Conservation (phyloP, 2,797 vertebrate species). For the Philypnodon macrostomus region DNA sequence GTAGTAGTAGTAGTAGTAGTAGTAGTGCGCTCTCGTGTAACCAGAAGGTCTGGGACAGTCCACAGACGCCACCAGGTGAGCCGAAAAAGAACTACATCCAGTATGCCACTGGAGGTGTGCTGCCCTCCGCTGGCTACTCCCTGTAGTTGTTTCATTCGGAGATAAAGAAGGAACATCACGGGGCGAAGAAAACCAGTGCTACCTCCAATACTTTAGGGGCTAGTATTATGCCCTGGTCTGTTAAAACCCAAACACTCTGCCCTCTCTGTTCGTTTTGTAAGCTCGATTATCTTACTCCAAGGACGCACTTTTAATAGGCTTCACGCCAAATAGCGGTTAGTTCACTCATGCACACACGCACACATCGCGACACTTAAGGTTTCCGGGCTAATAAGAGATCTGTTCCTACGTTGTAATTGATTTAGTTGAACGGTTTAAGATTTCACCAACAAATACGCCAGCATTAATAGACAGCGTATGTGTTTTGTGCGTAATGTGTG, state of each 20-base stretch:
- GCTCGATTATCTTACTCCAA: not conserved
- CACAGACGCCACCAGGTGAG: conserved; percentile 30
- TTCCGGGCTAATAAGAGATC: conserved; percentile 33
- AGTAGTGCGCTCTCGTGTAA: too few species aligned
- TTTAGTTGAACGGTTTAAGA: not conserved
- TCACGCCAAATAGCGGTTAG: conserved; percentile 4
- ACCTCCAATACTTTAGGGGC: not conserved
- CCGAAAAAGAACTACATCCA: not conserved
- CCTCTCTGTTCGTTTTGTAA: rapidly evolving
- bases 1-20: too few species aligned
- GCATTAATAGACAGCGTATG: too few species aligned
- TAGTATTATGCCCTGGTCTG: not conserved
- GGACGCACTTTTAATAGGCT: conserved; percentile 28
- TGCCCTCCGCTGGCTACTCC: conserved; percentile 58
- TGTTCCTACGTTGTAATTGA: conserved; percentile 3
- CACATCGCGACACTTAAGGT: conserved; percentile 39
- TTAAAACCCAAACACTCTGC: not conserved
- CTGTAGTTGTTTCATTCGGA: conserved; percentile 11
- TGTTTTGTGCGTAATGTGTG: not conserved
- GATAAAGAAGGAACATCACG: conserved; percentile 40
- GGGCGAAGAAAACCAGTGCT: conserved; percentile 11
- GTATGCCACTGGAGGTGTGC: conserved; percentile 30
- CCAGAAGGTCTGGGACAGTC: too few species aligned
- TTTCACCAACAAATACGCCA: too few species aligned
- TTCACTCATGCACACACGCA: conserved; percentile 10